These are phyloP conservation scores for Hymenochirus boettgeri DNA, from an alignment of 2,113 vertebrate genomes.

Conservation along the genomic window DNA sequence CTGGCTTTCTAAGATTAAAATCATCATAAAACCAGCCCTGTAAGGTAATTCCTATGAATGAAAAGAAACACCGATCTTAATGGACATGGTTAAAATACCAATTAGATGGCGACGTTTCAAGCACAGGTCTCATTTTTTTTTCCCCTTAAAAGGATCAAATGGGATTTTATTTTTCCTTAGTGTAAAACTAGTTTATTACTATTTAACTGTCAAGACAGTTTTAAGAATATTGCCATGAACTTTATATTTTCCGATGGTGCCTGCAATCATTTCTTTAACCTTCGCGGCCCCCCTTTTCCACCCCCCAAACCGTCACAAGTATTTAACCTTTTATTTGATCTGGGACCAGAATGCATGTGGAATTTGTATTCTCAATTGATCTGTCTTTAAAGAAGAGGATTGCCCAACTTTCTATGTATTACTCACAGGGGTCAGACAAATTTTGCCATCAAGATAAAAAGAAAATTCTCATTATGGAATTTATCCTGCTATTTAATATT, in stretches of 20 bases:
- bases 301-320: too few species aligned
- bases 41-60: slow-evolving; percentile 37
- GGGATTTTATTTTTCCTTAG: slow-evolving; percentile 12
- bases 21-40: slow-evolving; percentile 24
- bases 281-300: background rate
- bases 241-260: too few species aligned
- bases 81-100: slow-evolving; percentile 32
- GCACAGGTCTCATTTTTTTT: slow-evolving; percentile 4
- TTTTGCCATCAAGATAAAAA: too few species aligned
- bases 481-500: too few species aligned
- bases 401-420: too few species aligned
- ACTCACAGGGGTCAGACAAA: too few species aligned
- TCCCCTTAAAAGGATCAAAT: slow-evolving; percentile 13
- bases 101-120: slow-evolving; percentile 34
- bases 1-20: slow-evolving; percentile 29
- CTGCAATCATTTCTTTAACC: too few species aligned
- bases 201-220: slow-evolving; percentile 6
- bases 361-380: too few species aligned
- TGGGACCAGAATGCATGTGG: background rate
- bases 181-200: slow-evolving; percentile 9
- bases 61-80: slow-evolving; percentile 24
- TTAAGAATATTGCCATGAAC: background rate
- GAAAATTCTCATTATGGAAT: too few species aligned
- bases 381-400: too few species aligned
- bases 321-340: too few species aligned